These are phyloP conservation scores for Agrochola circellaris DNA, from an alignment of 2,888 invertebrate species.

Conservation along the genomic window DNA sequence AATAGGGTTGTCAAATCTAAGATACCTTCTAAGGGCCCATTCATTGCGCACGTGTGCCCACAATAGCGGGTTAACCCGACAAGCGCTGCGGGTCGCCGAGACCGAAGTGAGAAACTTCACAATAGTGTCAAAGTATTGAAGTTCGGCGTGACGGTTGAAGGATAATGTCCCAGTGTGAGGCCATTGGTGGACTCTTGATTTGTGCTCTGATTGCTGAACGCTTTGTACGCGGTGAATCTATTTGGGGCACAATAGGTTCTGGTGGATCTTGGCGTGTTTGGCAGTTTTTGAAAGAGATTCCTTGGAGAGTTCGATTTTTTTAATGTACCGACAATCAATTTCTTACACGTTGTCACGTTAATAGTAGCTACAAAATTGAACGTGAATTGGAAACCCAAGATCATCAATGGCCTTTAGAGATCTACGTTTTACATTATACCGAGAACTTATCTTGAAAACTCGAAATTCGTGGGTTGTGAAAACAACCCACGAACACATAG, in stretches of 20 bases:
- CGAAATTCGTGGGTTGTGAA: slow-evolving; percentile 2
- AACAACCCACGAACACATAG: too few species aligned
- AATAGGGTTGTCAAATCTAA: slow-evolving; percentile 85
- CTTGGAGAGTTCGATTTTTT: slow-evolving; percentile 50
- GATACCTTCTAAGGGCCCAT: slow-evolving; percentile 82
- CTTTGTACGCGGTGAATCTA: slow-evolving; percentile 77
- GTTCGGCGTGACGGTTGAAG: slow-evolving; percentile 83
- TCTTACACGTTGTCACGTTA: slow-evolving; percentile 19
- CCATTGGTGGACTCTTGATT: slow-evolving; percentile 76
- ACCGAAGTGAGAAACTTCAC: slow-evolving; percentile 86
- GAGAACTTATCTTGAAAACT: slow-evolving; percentile 10
- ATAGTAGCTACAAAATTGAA: slow-evolving; percentile 6
- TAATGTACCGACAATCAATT: slow-evolving; percentile 32
- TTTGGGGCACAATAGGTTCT: slow-evolving; percentile 74
- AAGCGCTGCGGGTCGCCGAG: slow-evolving; percentile 85
- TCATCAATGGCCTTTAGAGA: slow-evolving; percentile 5
- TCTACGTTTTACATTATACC: not conserved
- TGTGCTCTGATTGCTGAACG: slow-evolving; percentile 77
- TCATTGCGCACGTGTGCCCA: slow-evolving; percentile 87
- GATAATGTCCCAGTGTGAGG: slow-evolving; percentile 86
- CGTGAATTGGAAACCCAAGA: not conserved
- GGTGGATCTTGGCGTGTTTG: slow-evolving; percentile 70
- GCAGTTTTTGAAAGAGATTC: slow-evolving; percentile 58
- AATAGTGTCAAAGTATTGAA: slow-evolving; percentile 87
- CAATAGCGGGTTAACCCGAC: slow-evolving; percentile 82